Evolutionary conservation across 2,113 vertebrate species (phyloP), one percentile per base, ranked within the genome.

Genomic region (Melanocharis versteri): DNA sequence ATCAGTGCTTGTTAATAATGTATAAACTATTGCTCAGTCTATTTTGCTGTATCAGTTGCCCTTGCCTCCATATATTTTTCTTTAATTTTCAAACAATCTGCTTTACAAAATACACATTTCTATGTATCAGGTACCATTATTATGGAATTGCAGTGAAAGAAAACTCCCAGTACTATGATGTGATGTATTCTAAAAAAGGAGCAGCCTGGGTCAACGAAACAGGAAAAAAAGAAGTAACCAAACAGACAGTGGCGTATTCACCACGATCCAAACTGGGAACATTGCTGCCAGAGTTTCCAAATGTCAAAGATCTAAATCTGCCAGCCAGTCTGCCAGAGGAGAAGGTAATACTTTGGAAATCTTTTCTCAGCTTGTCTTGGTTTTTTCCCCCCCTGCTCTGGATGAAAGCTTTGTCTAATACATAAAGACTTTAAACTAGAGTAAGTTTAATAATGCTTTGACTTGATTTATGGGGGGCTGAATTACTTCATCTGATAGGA

Each of bases 121-220:
- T 84, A 5, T 17, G 44, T 91, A 69, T 96, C 98, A 99, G 99
- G 98, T 99, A 99, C 97, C 99, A 99, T 96, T 99, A 99, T 97
- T 99, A 99, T 19, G 99, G 99, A 93, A 99, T 99, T 53, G 99
- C 99, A 1, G 99, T 99, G 96, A 99, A 99, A 98, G 99, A 99
- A 95, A 99, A 98, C 93, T 99, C 99, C 53, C 99, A 99, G 92
- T 99, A 99, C 97, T 99, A 99, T 57, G 99, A 99, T 65, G 99
- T 99, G 98, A 99, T 99, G 99, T 99, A 99, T 98, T 99, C 99
- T 95, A 99, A 99, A 97, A 99, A 99, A 98, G 99, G 99, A 93
- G 99, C 99, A 15, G 99, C 99, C 53, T 99, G 99, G 99, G 99
- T 99, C 98, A 99, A 99, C 60, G 99, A 99, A 97, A 99, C 99